These are phyloP conservation scores for Phenganax marumi DNA, from an alignment of 92 coral and sea anemone genomes.

Conservation along the genomic window DNA sequence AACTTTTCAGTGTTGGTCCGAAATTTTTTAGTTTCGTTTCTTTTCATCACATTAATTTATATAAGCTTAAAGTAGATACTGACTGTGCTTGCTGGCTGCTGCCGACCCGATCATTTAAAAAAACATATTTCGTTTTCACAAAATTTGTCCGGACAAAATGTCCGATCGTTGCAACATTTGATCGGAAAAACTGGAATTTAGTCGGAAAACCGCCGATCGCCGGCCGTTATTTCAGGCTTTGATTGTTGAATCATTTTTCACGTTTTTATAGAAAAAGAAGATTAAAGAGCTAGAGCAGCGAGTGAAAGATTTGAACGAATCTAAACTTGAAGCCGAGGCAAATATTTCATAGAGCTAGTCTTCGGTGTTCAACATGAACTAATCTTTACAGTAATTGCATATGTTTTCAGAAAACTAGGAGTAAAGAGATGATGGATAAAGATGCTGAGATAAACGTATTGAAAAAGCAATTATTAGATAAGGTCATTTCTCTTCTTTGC, in stretches of 20 bases:
- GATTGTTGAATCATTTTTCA: too few relatives aligned
- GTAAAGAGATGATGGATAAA: conserved; percentile 45
- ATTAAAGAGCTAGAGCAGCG: conserved; percentile 43
- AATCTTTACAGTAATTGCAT: neutral
- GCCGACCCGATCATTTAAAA: neutral
- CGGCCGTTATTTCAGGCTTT: too few relatives aligned
- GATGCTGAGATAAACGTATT: conserved; percentile 47
- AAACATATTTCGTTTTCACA: too few relatives aligned
- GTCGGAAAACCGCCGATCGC: too few relatives aligned
- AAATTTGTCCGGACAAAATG: too few relatives aligned
- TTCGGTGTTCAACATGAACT: neutral
- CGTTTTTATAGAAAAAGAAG: conserved; percentile 36
- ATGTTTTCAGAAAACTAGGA: conserved; percentile 28
- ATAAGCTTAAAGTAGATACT: too few relatives aligned
- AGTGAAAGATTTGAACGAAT: conserved; percentile 44
- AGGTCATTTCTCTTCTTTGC: conserved; percentile 33
- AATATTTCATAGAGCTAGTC: neutral
- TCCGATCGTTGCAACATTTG: too few relatives aligned
- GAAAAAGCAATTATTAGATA: conserved; percentile 37
- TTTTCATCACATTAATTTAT: too few relatives aligned
- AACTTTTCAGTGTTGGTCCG: neutral
- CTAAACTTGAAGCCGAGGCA: conserved; percentile 24
- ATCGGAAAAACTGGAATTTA: too few relatives aligned
- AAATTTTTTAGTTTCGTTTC: too few relatives aligned
- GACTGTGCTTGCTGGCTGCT: too few relatives aligned